A percentile compares a stretch with the other conserved stretches of the same genome.
These are phyloP conservation scores for Xanthia togata DNA, from an alignment of 2,888 invertebrate genomes.

Conservation along the genomic window DNA sequence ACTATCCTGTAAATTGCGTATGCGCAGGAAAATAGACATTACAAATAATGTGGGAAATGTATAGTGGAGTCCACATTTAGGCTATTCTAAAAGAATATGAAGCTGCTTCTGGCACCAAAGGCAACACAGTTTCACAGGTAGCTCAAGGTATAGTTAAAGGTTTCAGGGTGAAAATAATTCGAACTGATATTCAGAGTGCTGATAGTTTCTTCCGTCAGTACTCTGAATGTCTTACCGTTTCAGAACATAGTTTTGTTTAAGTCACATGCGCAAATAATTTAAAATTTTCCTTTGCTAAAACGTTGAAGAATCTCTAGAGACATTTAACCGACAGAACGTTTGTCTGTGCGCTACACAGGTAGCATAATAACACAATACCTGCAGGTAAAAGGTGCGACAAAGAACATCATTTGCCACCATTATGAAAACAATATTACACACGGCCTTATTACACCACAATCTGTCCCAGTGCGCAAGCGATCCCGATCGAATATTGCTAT, in stretches of 20 bases:
- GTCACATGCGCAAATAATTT: background rate
- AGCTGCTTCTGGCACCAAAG: no score
- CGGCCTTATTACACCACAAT: slow-evolving; percentile 50
- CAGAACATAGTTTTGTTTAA: background rate
- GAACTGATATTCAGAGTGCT: background rate
- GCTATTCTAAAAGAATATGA: background rate
- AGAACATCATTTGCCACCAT: slow-evolving; percentile 45
- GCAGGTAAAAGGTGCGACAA: slow-evolving; percentile 45
- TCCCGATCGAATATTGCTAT: slow-evolving; percentile 74
- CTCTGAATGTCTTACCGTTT: slow-evolving; percentile 10
- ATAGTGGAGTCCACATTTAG: background rate
- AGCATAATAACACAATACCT: background rate
- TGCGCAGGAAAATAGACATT: background rate
- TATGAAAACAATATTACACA: slow-evolving; percentile 54
- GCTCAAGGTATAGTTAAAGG: background rate
- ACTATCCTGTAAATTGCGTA: background rate
- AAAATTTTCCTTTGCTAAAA: background rate
- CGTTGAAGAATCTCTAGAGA: background rate
- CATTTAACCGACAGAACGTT: background rate
- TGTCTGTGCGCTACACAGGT: slow-evolving; percentile 4
- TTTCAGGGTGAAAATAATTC: background rate
- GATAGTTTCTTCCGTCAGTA: background rate
- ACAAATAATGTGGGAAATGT: background rate
- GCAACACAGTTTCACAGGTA: no score
- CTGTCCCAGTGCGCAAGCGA: slow-evolving; percentile 58